Percentiles rank a stretch among this genome's conserved stretches.
Conservation (phyloP, 2,888 invertebrate species). For the Spilarctia lutea region DNA sequence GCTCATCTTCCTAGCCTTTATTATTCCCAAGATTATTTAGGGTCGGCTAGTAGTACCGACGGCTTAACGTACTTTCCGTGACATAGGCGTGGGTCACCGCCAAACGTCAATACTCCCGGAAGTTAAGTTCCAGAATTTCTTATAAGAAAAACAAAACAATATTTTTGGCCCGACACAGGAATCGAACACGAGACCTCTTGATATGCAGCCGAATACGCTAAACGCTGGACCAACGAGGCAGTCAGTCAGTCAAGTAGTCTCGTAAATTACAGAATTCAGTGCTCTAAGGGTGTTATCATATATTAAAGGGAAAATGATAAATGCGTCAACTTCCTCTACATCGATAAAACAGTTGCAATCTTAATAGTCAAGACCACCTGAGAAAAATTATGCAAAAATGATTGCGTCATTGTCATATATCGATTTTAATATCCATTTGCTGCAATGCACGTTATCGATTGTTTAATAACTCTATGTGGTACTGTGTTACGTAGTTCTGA, state of each 20-base stretch:
- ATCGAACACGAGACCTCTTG: no score
- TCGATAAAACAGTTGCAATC: not conserved
- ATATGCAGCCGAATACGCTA: not conserved
- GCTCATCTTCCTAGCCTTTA: not conserved
- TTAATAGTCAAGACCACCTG: not conserved
- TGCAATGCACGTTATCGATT: conserved; percentile 52
- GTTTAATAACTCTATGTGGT: conserved; percentile 30
- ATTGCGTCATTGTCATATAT: conserved; percentile 16
- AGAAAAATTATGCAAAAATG: not conserved
- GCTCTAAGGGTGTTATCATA: not conserved
- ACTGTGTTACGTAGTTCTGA: conserved; percentile 17
- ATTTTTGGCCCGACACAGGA: no score
- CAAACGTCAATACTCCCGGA: no score
- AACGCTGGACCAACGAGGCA: no score
- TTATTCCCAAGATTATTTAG: no score
- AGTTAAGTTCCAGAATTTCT: no score
- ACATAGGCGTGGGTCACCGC: no score
- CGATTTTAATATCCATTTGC: conserved; percentile 28
- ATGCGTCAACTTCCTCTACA: not conserved
- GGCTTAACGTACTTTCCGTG: no score
- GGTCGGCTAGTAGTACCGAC: no score
- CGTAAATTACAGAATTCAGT: not conserved
- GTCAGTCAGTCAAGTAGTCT: not conserved
- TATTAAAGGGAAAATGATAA: not conserved
- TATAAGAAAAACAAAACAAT: no score